These are phyloP conservation scores for Protodeltote pygarga DNA, from an alignment of 2,888 invertebrate genomes.

Conservation along the genomic window DNA sequence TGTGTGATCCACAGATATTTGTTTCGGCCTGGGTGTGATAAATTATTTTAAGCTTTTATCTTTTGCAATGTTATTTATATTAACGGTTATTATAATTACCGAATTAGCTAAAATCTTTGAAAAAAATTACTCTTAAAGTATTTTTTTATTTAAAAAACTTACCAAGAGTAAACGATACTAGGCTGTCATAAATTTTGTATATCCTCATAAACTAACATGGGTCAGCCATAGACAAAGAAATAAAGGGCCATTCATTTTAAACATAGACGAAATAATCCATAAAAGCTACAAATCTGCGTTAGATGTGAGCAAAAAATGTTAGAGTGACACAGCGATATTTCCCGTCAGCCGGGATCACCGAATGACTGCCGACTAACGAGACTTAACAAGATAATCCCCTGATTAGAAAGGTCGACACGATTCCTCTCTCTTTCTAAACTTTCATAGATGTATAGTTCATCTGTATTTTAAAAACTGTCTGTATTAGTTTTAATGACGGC, in stretches of 20 bases:
- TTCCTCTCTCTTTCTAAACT: conserved; percentile 53
- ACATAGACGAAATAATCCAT: conserved; percentile 36
- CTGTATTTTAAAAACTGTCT: neutral
- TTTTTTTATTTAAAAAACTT: conserved; percentile 10
- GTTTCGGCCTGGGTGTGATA: too few relatives aligned
- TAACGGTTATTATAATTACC: too few relatives aligned
- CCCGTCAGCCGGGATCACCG: conserved; percentile 38
- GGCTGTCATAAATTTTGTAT: conserved; percentile 32
- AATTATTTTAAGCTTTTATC: too few relatives aligned
- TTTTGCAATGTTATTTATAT: too few relatives aligned
- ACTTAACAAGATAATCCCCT: conserved; percentile 69
- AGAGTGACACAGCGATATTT: conserved; percentile 47
- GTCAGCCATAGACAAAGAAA: conserved; percentile 31
- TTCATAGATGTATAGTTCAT: conserved; percentile 32
- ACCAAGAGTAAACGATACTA: conserved; percentile 16
- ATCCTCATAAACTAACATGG: conserved; percentile 33
- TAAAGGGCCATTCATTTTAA: conserved; percentile 38
- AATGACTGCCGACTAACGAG: conserved; percentile 57
- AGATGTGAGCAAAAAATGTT: conserved; percentile 52
- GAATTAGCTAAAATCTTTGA: too few relatives aligned
- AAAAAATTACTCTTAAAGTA: too few relatives aligned
- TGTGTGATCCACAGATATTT: too few relatives aligned
- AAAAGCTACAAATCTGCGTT: conserved; percentile 46
- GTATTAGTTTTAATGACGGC: too few relatives aligned
- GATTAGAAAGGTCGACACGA: conserved; percentile 66